These are phyloP conservation scores for Sinopyrophorus schimmeli DNA, from an alignment of 2,888 invertebrate species.

Conservation along the genomic window DNA sequence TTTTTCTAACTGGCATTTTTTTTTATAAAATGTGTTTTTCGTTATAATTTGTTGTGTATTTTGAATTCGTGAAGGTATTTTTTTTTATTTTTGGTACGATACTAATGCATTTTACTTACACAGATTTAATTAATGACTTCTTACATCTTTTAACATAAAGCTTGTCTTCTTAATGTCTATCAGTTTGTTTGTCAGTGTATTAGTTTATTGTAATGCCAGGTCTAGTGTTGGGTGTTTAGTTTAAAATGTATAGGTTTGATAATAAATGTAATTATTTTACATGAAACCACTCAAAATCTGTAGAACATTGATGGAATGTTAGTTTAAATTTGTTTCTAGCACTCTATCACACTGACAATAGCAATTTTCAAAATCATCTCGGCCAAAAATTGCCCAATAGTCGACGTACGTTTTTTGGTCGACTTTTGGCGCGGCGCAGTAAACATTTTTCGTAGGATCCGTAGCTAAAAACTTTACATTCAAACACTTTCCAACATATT, in stretches of 20 bases:
- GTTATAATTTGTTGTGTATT: constrained; percentile 2
- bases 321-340: background rate
- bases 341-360: constrained; percentile 1
- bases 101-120: constrained; percentile 16
- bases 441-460: too few species aligned
- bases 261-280: constrained; percentile 14
- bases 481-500: constrained; percentile 32
- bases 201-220: constrained; percentile 42
- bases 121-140: constrained; percentile 9
- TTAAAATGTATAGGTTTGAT: constrained; percentile 20
- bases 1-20: constrained; percentile 16
- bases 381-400: too few species aligned
- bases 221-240: constrained; percentile 42
- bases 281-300: constrained; percentile 1
- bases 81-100: background rate
- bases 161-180: constrained; percentile 27
- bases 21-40: constrained; percentile 17
- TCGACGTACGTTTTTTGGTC: background rate
- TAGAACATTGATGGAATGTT: constrained; percentile 19
- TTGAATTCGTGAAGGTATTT: background rate
- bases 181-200: constrained; percentile 37
- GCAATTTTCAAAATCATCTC: too few species aligned
- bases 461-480: constrained; percentile 27
- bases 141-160: constrained; percentile 15
- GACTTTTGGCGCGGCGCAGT: background rate